These are phyloP conservation scores for Sus cebifrons DNA, from an alignment of 2,797 vertebrate genomes.

Conservation along the genomic window DNA sequence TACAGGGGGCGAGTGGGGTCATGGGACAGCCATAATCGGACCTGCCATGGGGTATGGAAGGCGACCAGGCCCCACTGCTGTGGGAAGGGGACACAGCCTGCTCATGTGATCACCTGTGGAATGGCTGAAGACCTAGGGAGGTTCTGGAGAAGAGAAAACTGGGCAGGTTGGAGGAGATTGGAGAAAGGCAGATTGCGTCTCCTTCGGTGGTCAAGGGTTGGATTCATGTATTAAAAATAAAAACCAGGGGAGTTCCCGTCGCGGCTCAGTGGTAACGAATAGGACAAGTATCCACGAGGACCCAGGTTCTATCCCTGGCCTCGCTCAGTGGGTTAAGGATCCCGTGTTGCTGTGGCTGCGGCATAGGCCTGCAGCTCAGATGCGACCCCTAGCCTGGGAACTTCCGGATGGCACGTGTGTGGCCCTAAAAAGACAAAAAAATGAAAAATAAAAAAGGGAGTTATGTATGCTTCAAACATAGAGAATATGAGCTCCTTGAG, in stretches of 20 bases:
- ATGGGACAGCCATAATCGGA: too few relatives aligned
- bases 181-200: background rate
- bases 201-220: background rate
- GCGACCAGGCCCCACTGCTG: background rate
- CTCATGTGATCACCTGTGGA: background rate
- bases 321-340: too few relatives aligned
- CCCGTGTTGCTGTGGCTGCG: too few relatives aligned
- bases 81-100: background rate
- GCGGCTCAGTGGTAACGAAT: too few relatives aligned
- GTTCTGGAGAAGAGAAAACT: background rate
- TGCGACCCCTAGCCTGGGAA: too few relatives aligned
- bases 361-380: too few relatives aligned
- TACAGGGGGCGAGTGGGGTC: background rate
- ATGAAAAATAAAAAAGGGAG: too few relatives aligned
- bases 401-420: too few relatives aligned
- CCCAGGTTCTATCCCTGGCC: too few relatives aligned
- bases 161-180: background rate
- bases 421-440: too few relatives aligned
- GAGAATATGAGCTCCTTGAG: background rate
- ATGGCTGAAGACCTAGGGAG: background rate
- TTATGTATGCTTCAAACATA: background rate
- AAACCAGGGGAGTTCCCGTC: background rate
- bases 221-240: background rate
- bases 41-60: background rate
- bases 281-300: too few relatives aligned